phyloP scores from a whole-genome alignment of 2,113 vertebrate genomes.

The Limnothrissa miodon region DNA sequence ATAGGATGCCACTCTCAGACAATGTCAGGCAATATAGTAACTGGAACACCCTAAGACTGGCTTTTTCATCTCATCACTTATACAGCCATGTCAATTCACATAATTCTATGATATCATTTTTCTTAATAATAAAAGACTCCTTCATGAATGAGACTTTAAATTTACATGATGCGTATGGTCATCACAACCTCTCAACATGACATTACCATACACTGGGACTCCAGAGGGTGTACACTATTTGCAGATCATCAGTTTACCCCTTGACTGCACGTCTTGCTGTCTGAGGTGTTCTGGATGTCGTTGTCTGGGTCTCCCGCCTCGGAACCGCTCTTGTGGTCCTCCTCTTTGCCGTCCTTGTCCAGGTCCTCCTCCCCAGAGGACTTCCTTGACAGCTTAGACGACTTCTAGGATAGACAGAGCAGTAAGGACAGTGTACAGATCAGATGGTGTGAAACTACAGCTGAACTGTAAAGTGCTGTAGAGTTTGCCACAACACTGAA shows the following conservation, averaged over 20 bases:
- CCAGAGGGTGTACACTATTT: neutral
- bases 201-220: neutral
- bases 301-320: constrained; percentile 87
- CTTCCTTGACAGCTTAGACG: constrained; percentile 90
- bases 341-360: constrained; percentile 92
- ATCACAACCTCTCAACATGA: neutral
- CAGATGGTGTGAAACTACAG: neutral
- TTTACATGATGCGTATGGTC: neutral
- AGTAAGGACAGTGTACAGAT: neutral
- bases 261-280: constrained; percentile 87
- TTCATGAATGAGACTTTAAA: neutral
- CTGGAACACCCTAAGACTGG: neutral
- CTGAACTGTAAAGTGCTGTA: neutral
- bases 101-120: neutral
- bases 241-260: constrained; percentile 69
- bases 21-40: neutral
- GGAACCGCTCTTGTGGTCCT: constrained; percentile 90
- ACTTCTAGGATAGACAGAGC: constrained; percentile 73
- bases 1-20: neutral
- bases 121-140: neutral
- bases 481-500: neutral
- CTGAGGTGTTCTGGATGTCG: constrained; percentile 85
- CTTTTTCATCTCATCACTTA: neutral
- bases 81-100: neutral
- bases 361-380: constrained; percentile 85